Evolutionary conservation across 2,888 invertebrate species (phyloP), one percentile per base, ranked within the genome.

Genomic region (Tanypteryx hageni): DNA sequence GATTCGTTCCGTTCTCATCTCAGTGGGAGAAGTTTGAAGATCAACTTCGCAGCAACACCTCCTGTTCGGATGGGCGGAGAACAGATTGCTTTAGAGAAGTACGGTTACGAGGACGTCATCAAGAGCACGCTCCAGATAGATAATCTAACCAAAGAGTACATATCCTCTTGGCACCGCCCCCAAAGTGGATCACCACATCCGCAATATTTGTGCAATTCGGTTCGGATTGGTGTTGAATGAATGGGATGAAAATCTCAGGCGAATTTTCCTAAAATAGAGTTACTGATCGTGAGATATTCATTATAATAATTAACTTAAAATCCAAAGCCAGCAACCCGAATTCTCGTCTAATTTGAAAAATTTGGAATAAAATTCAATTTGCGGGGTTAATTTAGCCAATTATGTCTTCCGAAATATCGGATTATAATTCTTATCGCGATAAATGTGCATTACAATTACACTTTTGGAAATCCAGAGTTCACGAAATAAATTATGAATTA

Each of bases 101-200:
- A n/a, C 76, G 18, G 22, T 76, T 76, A 76, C 27, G 22, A 27
- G 27, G 4, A 27, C 13, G 22, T 76, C 76, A 76, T 76, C 76
- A 76, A 8, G 76, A 76, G 22, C 11, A 22, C 22, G 76, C 76
- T 76, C 76, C 76, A 76, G 76, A 76, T 76, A 76, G 22, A 76
- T 76, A 76, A 76, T 76, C 76, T 22, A 76, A 22, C 76, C 76
- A 76, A 76, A 22, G 76, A 76, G 76, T 76, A 22, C 22, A 76
- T 76, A 76, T 76, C 76, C 76, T 76, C 76, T n/a, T 76, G 76
- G 76, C 76, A 76, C 76, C 76, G n/a, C 27, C 76, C 76, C 10
- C 76, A 2, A 76, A 76, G 76, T 76, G 22, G 61, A 16, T 7
- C 61, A 61, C 18, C 3, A 76, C 22, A n/a, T 22, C 10, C 76